phyloP scores from a whole-genome alignment of 2,797 vertebrate genomes.

The Rhynchonycteris naso region DNA sequence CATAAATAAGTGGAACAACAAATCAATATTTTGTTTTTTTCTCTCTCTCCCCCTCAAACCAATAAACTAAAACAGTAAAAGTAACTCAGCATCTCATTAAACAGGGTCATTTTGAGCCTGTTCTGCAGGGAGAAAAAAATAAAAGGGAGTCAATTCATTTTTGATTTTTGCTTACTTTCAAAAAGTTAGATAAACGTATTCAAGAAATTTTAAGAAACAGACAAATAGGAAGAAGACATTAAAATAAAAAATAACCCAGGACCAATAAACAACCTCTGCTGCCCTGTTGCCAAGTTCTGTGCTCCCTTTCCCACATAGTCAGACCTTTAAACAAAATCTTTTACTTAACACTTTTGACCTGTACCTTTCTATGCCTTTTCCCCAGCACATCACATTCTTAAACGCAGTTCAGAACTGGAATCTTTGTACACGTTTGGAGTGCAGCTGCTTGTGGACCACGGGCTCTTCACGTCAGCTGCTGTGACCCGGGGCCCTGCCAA shows the following conservation, averaged over 20 bases:
- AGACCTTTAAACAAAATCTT: no score
- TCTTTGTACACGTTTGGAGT: background rate
- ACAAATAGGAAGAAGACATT: background rate
- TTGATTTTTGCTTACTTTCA: background rate
- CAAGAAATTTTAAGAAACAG: background rate
- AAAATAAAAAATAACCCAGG: background rate
- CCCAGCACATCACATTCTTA: no score
- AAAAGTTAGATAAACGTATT: background rate
- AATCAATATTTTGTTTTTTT: no score
- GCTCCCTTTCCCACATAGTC: background rate
- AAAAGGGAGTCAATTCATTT: background rate
- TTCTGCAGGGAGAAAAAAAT: no score
- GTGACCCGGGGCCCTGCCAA: conserved; percentile 17
- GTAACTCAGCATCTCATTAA: no score
- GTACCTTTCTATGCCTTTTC: no score
- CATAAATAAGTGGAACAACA: no score
- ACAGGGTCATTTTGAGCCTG: no score
- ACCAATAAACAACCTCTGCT: background rate
- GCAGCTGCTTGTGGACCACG: background rate
- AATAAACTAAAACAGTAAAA: no score
- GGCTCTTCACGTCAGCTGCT: background rate
- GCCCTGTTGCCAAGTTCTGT: background rate
- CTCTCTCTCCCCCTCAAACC: no score
- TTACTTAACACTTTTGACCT: no score
- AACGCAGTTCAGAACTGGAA: no score